Conservation (phyloP, 2,797 vertebrate species). For the Toxotes lorentzi region DNA sequence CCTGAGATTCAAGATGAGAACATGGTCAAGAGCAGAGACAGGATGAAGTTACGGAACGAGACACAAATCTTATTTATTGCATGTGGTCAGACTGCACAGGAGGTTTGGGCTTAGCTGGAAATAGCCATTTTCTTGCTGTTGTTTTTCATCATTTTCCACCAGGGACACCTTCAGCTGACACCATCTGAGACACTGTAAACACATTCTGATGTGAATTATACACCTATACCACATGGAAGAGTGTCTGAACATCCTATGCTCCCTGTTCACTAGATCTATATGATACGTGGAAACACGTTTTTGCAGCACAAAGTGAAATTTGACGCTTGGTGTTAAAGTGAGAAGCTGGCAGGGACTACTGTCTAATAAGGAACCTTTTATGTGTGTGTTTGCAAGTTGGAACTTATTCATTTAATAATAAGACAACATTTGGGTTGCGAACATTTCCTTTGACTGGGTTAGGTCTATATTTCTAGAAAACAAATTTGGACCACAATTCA, state of each 20-base stretch:
- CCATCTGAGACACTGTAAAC: conserved; percentile 65
- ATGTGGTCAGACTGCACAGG: conserved; percentile 75
- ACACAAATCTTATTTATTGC: conserved; percentile 85
- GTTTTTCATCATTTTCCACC: conserved; percentile 75
- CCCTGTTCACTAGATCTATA: conserved; percentile 16
- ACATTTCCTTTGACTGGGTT: neutral
- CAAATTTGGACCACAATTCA: neutral
- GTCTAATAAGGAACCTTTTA: neutral
- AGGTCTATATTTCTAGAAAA: neutral
- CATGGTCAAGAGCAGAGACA: conserved; percentile 67
- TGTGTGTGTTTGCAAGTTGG: neutral
- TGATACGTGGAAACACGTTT: conserved; percentile 13
- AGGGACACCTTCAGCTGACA: conserved; percentile 73
- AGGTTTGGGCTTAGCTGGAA: conserved; percentile 78
- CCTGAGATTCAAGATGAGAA: conserved; percentile 70
- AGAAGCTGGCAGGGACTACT: neutral
- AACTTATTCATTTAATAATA: neutral
- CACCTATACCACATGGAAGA: conserved; percentile 37
- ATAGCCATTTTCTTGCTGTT: conserved; percentile 76
- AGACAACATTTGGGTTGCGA: neutral
- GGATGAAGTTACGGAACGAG: conserved; percentile 79
- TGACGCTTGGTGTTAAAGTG: neutral
- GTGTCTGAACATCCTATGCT: conserved; percentile 22
- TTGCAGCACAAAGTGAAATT: conserved; percentile 15
- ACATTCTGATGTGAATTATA: conserved; percentile 68